phyloP scores from a whole-genome alignment of 2,797 vertebrate genomes.

The Echeneis naucrates region DNA sequence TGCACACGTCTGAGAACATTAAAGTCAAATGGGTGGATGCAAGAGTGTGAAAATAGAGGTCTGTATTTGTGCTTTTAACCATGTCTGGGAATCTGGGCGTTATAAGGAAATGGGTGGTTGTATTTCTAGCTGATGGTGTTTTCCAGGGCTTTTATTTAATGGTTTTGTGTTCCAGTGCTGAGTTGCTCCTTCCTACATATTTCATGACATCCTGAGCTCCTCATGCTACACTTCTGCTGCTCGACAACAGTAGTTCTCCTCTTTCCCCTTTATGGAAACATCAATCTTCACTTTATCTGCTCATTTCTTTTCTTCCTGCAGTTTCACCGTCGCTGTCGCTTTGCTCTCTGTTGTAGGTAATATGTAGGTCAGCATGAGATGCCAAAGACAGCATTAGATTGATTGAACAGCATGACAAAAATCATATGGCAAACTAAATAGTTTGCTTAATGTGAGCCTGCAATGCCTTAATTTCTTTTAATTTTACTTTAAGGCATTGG shows the following conservation, averaged over 20 bases:
- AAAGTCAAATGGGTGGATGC: constrained; percentile 19
- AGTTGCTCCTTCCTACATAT: constrained; percentile 79
- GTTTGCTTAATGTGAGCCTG: constrained; percentile 13
- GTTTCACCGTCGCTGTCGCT: not conserved
- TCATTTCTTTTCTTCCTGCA: constrained; percentile 14
- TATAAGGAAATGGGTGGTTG: constrained; percentile 70
- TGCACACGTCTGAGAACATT: constrained; percentile 38
- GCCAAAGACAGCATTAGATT: constrained; percentile 21
- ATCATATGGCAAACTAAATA: not conserved
- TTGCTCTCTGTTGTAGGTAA: constrained; percentile 29
- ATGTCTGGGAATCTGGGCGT: constrained; percentile 11
- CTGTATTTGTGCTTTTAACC: constrained; percentile 42
- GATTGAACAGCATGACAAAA: constrained; percentile 28
- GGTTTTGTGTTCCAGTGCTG: constrained; percentile 76
- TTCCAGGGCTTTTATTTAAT: constrained; percentile 76
- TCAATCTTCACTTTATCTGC: constrained; percentile 34
- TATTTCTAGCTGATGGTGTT: constrained; percentile 76
- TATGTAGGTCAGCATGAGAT: constrained; percentile 56
- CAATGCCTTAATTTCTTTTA: constrained; percentile 22
- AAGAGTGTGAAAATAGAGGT: constrained; percentile 13
- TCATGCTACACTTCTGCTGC: constrained; percentile 60
- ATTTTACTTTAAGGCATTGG: constrained; percentile 27
- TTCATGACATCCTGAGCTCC: constrained; percentile 80
- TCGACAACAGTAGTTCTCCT: constrained; percentile 56
- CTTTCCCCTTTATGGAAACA: constrained; percentile 39